Evolutionary conservation across 2,888 invertebrate genomes (phyloP).

Genomic region (Zonitis immaculata): DNA sequence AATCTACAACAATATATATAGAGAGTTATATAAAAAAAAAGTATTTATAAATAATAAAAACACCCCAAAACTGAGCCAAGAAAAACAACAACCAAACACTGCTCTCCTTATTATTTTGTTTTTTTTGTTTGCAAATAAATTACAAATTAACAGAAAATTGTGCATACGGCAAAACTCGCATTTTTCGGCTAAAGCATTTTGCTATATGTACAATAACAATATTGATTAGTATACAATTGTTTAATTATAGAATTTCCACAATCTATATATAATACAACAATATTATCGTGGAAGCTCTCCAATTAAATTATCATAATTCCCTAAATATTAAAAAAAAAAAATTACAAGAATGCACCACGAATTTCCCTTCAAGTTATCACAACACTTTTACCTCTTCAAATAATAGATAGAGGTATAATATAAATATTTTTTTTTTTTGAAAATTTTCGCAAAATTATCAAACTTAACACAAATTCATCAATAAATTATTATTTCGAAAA

Average conservation of each 20-base stretch:
- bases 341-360: slow-evolving; percentile 38
- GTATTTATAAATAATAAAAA: slow-evolving; percentile 23
- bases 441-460: slow-evolving; percentile 6
- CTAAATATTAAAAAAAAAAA: neutral
- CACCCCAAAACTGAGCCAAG: slow-evolving; percentile 21
- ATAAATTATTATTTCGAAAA: slow-evolving; percentile 1
- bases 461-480: slow-evolving; percentile 5
- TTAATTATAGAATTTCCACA: slow-evolving; percentile 10
- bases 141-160: slow-evolving; percentile 20
- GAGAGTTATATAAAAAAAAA: slow-evolving; percentile 16
- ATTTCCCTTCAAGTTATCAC: neutral
- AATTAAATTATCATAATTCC: neutral
- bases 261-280: neutral
- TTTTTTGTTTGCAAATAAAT: slow-evolving; percentile 2
- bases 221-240: slow-evolving; percentile 17
- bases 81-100: slow-evolving; percentile 13
- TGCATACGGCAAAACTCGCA: slow-evolving; percentile 31
- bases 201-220: slow-evolving; percentile 34
- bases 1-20: slow-evolving; percentile 6
- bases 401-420: neutral
- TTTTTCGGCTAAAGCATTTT: slow-evolving; percentile 17
- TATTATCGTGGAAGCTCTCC: neutral
- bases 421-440: neutral
- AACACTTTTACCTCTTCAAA: neutral
- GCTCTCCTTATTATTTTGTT: too few relatives aligned